Base-by-base conservation (phyloP, 2,888 invertebrate genomes). In the Dioctria rufipes region DNA sequence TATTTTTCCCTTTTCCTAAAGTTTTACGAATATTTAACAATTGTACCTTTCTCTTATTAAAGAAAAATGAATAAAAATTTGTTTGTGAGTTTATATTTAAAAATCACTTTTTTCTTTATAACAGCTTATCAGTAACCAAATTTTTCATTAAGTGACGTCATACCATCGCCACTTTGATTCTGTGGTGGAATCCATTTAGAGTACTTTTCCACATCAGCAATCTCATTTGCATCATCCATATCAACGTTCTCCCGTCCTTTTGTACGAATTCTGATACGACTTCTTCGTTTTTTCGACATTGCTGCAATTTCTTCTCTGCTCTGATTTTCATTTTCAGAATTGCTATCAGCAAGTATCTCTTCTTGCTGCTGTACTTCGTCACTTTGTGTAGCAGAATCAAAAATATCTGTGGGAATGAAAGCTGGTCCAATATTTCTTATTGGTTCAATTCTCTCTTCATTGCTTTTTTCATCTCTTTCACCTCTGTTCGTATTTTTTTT, bases 151-250 rank as follows among this genome's bases (percentile, higher is more conserved):
- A 95, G 90, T 84, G 90, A 91, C 2, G 95, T 95, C 84, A 92
- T 91, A 4, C 95, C 95, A 89, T 95, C 95, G 0, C 95, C 95
- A 65, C 91, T 91, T 89, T 96, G 95, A 86, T 92, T 91, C 83
- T 89, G 85, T 0, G 96, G 96, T 3, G 96, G 95, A 60, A 94
- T 88, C 96, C 96, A 96, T 86, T 92, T 93, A 6, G 93, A 93
- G 87, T 94, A 95, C 86, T 95, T 92, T 80, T 92, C 92, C 37
- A 87, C 88, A 49, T 88, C 86, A 9, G 91, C 89, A 80, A 91
- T 90, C 83, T 91, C 90, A 69, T 87, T 89, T 78, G 86, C 83
- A 81, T 89, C 88, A n/a, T 86, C 87, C 81, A 88, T 87, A 83
- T 89, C 89, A 61, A 88, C 85, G 81, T 88, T 88, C 73, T 86